Base-by-base conservation (phyloP, 2,797 vertebrate genomes). In the Peromyscus melanophrys region DNA sequence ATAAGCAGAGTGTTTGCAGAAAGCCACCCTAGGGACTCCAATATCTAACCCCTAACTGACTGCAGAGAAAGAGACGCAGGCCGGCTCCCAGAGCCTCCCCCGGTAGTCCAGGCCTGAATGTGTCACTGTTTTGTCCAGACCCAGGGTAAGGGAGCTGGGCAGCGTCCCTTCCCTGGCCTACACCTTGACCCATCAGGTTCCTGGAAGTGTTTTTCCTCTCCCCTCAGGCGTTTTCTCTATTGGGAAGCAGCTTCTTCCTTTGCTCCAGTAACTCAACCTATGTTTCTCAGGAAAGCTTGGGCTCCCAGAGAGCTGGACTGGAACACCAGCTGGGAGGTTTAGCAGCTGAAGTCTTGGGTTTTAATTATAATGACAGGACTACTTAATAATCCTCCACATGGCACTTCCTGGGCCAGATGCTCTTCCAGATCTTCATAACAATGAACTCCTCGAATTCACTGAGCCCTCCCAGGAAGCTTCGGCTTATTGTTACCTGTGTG, bases 231-330 rank as follows among this genome's bases (percentile, higher is more conserved):
- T 40, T 21, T 92, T 57, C 71, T 86, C 23, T 65, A 17, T 67
- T 17, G 69, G 11, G 23, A 75, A 76, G 25, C 49, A 43, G 63
- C 88, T 90, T 94, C 59, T 85, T 95, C 77, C 11, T 37, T 19
- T 78, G 86, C 82, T 49, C 46, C 55, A 73, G 37, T 65, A 55
- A 73, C 23, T 57, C 59, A 61, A 71, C 85, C 40, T 43, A 29
- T 16, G 80, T 75, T 93, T 57, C 61, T 90, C 5, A 0, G 71
- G 65, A 81, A 88, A 84, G 16, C 46, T 57, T 81, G 13, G 78
- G 78, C 12, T 89, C 31, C 83, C 81, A 59, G n/a, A 19, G 52
- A 92, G 73, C 92, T 63, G 92, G 61, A 81, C 81, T 49, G 93
- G 75, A 89, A 14, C n/a, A 43, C 23, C 63, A 57, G 23, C 49